phyloP scores from a whole-genome alignment of 2,888 invertebrate genomes.

The Amitus sp. region DNA sequence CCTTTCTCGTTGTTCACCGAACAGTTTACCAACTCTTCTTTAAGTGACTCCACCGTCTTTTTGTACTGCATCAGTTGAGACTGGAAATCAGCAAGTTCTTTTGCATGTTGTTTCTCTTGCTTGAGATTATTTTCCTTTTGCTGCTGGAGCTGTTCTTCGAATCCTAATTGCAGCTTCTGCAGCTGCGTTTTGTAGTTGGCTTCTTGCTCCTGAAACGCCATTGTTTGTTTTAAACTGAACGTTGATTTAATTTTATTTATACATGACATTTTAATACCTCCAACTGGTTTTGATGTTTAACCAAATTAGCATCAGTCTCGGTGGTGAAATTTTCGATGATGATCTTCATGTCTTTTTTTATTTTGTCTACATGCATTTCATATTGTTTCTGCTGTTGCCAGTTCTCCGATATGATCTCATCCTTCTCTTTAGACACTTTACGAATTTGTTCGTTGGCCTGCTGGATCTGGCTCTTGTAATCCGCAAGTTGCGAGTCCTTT shows the following conservation, averaged over 20 bases:
- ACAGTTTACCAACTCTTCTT: constrained; percentile 52
- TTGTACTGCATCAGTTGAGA: constrained; percentile 54
- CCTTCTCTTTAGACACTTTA: constrained; percentile 45
- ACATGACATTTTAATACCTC: no score
- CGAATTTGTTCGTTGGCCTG: constrained; percentile 55
- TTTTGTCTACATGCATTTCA: constrained; percentile 55
- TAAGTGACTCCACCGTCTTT: constrained; percentile 55
- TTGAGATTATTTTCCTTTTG: constrained; percentile 52
- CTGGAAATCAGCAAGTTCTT: constrained; percentile 58
- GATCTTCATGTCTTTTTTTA: constrained; percentile 57
- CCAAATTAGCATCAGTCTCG: constrained; percentile 48
- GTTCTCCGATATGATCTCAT: constrained; percentile 46
- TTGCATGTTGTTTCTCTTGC: constrained; percentile 55
- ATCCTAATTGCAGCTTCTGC: constrained; percentile 44
- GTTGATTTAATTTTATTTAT: no score
- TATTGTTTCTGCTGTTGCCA: constrained; percentile 55
- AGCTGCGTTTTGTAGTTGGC: constrained; percentile 49
- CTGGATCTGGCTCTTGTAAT: constrained; percentile 53
- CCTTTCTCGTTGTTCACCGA: constrained; percentile 49
- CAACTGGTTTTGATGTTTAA: constrained; percentile 50
- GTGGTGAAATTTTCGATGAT: constrained; percentile 54
- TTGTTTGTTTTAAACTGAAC: no score
- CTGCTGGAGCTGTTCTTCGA: constrained; percentile 50
- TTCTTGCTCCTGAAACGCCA: constrained; percentile 51
- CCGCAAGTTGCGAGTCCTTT: constrained; percentile 64